These are phyloP conservation scores for Trimorus sp. DNA, from an alignment of 2,888 invertebrate species.

Conservation along the genomic window DNA sequence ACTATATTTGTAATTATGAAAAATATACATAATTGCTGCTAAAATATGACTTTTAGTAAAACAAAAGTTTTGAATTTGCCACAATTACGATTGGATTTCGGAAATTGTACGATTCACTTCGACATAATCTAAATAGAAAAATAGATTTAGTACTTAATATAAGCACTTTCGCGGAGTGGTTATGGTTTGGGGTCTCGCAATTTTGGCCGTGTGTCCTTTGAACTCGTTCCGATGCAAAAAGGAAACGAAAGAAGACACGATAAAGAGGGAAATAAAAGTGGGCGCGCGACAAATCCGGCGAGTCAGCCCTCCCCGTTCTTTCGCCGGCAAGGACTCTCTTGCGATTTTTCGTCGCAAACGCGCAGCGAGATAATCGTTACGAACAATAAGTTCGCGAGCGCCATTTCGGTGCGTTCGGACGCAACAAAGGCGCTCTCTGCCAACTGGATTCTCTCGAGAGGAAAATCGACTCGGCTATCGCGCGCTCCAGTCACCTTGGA, in stretches of 20 bases:
- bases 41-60: no score
- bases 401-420: constrained; percentile 55
- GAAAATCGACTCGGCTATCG: constrained; percentile 69
- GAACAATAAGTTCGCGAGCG: constrained; percentile 70
- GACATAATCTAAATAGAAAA: no score
- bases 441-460: constrained; percentile 69
- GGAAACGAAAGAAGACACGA: constrained; percentile 19
- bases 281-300: constrained; percentile 46
- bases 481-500: constrained; percentile 12
- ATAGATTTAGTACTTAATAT: no score
- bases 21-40: no score
- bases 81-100: no score
- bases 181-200: no score
- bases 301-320: constrained; percentile 55
- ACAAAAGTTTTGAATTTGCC: no score
- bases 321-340: constrained; percentile 42
- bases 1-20: no score
- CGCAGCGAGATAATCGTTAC: constrained; percentile 72
- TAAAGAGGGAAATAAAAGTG: constrained; percentile 34
- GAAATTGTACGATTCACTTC: no score
- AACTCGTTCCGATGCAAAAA: constrained; percentile 34
- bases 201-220: constrained; percentile 26
- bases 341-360: constrained; percentile 62
- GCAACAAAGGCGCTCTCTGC: constrained; percentile 55
- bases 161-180: no score